Percentiles rank a stretch among this genome's conserved stretches.
These are phyloP conservation scores for Caerostris darwini DNA, from an alignment of 1,140 invertebrate species.

Conservation along the genomic window DNA sequence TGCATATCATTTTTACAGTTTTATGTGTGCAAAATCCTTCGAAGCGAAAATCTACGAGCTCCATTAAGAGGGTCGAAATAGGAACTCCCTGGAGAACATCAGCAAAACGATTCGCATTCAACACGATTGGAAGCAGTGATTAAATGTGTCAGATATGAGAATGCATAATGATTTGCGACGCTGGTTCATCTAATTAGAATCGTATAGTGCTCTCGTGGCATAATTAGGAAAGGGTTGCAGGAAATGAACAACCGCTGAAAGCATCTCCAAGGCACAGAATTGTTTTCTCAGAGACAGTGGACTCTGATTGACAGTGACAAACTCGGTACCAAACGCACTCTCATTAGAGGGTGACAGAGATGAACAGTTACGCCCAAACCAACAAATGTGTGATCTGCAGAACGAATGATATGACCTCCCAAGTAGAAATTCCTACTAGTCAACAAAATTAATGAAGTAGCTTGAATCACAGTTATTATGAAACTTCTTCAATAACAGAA, in stretches of 20 bases:
- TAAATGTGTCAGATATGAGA: conserved; percentile 38
- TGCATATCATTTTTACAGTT: background rate
- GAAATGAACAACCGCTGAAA: conserved; percentile 36
- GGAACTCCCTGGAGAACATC: background rate
- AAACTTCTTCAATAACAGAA: no score
- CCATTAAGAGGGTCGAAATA: background rate
- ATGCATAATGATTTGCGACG: conserved; percentile 38
- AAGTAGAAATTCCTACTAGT: no score
- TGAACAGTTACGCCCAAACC: no score
- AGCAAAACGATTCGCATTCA: conserved; percentile 22
- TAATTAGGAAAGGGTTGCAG: conserved; percentile 31
- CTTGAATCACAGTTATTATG: no score
- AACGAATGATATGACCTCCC: no score
- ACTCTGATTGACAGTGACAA: background rate
- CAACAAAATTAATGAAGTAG: no score
- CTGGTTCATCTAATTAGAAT: conserved; percentile 19
- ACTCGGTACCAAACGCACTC: no score
- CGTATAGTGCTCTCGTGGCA: conserved; percentile 12
- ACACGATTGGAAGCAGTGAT: conserved; percentile 31
- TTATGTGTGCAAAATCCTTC: conserved; percentile 2
- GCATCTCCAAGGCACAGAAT: background rate
- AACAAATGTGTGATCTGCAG: no score
- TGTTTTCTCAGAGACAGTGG: background rate
- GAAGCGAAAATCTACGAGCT: conserved; percentile 5
- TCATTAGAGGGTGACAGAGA: no score